Evolutionary conservation across 2,113 vertebrate genomes (phyloP), one percentile per base, ranked within the genome.

Genomic region (Sitta europaea): DNA sequence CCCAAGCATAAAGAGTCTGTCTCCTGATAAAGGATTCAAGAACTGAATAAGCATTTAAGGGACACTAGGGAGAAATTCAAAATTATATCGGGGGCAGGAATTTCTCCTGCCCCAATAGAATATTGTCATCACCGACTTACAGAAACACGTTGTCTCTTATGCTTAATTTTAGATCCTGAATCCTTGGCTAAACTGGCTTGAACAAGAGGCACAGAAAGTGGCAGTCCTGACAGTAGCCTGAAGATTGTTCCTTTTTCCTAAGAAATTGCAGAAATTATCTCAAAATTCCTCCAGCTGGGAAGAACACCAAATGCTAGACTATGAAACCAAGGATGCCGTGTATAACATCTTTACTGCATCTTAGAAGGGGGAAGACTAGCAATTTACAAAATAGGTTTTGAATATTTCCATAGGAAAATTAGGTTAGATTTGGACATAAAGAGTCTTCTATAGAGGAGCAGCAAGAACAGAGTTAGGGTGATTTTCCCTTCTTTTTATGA

Each of bases 71-170:
- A 86, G 45, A 85, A 82, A 90, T 86, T 73, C 2, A 47, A 70
- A 87, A 74, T 76, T 76, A 76, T 73, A 83, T 7, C 73, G 28
- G 77, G 72, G 75, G 25, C n/a, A 76, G 19, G 28, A 81, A 75
- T 35, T 17, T 78, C n/a, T 90, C 27, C 27, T 50, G 50, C 93
- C 63, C 50, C 47, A 66, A 42, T 12, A 70, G 21, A 75, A 79
- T 70, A 65, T 48, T 68, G 77, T 82, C 81, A 90, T 79, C 54
- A 36, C 18, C 93, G 85, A 94, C 58, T 45, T 78, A 54, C n/a
- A 93, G 71, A 90, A 90, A 93, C 42, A 76, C 71, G 22, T 78
- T 88, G 77, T 92, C 78, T 92, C 78, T 72, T 87, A 58, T 25
- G 31, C 43, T 94, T 94, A 85, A 38, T 90, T 25, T 84, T 54